These are phyloP conservation scores for Chlorodrepanis virens DNA, from an alignment of 2,113 vertebrate genomes.

Conservation along the genomic window DNA sequence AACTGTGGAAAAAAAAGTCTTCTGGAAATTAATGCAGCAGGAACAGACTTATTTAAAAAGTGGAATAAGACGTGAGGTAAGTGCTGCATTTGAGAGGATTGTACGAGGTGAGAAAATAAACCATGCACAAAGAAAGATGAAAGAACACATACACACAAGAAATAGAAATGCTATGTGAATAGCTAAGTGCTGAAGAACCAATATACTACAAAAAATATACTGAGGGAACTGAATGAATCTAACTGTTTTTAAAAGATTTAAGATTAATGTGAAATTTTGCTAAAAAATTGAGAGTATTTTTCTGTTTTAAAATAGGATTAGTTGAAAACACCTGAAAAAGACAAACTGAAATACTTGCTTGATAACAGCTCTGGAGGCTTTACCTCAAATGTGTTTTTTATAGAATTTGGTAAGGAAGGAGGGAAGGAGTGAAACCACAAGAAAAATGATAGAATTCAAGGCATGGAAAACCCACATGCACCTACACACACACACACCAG, in stretches of 20 bases:
- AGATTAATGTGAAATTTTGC: not conserved
- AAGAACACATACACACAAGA: not conserved
- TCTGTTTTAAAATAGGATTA: not conserved
- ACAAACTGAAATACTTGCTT: not conserved
- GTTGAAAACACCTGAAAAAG: not conserved
- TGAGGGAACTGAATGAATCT: not conserved
- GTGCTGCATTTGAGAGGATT: not conserved
- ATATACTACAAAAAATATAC: not conserved
- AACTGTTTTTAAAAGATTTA: not conserved
- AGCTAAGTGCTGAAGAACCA: not conserved
- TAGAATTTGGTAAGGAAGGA: not conserved
- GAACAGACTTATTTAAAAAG: not conserved
- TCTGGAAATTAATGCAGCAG: not conserved
- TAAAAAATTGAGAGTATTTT: not conserved
- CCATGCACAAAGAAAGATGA: not conserved
- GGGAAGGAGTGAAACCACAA: not conserved
- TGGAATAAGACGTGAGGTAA: not conserved
- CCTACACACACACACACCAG: not conserved
- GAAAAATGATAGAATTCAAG: not conserved
- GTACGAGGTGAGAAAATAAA: not conserved
- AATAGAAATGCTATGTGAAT: not conserved
- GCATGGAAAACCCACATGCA: not conserved
- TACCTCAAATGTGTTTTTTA: not conserved
- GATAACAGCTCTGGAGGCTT: not conserved
- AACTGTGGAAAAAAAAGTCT: not conserved